phyloP scores from a whole-genome alignment of 2,888 invertebrate genomes.

The Entomobrya proxima region DNA sequence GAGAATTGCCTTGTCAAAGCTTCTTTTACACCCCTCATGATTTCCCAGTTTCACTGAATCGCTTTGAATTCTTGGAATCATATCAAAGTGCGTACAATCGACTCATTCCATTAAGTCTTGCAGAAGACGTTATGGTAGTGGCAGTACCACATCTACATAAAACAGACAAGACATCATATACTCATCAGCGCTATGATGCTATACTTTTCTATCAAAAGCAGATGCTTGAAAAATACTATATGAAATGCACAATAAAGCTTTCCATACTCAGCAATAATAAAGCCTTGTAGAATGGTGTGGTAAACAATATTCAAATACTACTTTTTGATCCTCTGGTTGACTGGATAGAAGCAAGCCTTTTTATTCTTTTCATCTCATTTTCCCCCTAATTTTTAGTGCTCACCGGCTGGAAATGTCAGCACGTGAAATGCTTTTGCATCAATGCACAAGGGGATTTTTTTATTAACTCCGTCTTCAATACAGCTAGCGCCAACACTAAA shows the following conservation, averaged over 20 bases:
- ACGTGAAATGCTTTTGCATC: neutral
- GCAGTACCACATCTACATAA: too few species aligned
- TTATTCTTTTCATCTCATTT: neutral
- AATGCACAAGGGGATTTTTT: neutral
- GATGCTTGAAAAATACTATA: too few species aligned
- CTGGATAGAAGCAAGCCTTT: neutral
- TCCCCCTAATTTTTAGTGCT: neutral
- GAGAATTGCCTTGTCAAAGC: slow-evolving; percentile 13
- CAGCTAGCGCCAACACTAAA: neutral
- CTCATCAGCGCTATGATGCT: too few species aligned
- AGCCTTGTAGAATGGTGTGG: neutral
- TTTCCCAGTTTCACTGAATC: slow-evolving; percentile 30
- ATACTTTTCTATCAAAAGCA: too few species aligned
- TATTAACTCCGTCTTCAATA: neutral
- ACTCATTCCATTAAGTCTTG: slow-evolving; percentile 8
- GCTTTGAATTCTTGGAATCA: slow-evolving; percentile 34
- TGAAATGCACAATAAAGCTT: neutral
- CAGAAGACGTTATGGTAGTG: slow-evolving; percentile 32
- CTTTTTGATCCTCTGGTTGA: neutral
- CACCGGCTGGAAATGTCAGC: neutral
- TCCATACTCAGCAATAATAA: too few species aligned
- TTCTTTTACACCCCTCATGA: slow-evolving; percentile 25
- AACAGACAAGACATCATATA: neutral
- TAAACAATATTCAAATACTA: neutral
- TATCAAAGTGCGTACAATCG: slow-evolving; percentile 45